Base-by-base conservation (phyloP, 2,113 vertebrate species). In the Leiothrix lutea region DNA sequence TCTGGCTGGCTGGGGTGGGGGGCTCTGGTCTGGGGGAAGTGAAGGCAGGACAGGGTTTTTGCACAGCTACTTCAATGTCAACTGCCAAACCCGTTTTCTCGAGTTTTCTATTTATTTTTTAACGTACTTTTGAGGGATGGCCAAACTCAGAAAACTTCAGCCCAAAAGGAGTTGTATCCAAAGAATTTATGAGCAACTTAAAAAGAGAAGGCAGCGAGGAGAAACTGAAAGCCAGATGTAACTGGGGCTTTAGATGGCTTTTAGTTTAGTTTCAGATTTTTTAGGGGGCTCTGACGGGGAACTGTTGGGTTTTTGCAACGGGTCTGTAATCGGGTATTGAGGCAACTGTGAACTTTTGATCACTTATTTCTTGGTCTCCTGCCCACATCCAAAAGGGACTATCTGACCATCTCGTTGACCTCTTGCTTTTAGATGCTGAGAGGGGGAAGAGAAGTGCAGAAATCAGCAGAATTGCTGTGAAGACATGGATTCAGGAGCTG, bases 161-260 rank as follows among this genome's bases (percentile, higher is more conserved):
- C 90, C 89, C 83, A 24, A 87, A 47, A 94, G 95, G 94, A 93
- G 82, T 91, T 86, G 72, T 70, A 87, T 91, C 94, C 91, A 53
- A 91, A 85, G 90, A 89, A 95, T 97, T 96, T 96, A 94, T 82
- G 91, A 97, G 94, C 89, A 36, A 93, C 85, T 95, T 96, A 66
- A 96, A 91, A 91, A 83, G 95, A 89, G 80, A 64, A 89, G 86
- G 95, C 90, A 95, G 77, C 2, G 66, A 90, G 92, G 42, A 95
- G 91, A 86, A 97, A 95, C 79, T 35, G 80, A 92, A 93, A 92
- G 92, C 94, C 94, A 95, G 93, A 96, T 94, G 91, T 86, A 95
- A 64, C 64, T 72, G 14, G 80, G 69, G 69, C 42, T 60, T 71
- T 54, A 36, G 72, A 79, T 60, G 90, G 75, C 93, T 95, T 88